Base-by-base conservation (phyloP, 2,113 vertebrate genomes). In the Cheirogaleus medius region DNA sequence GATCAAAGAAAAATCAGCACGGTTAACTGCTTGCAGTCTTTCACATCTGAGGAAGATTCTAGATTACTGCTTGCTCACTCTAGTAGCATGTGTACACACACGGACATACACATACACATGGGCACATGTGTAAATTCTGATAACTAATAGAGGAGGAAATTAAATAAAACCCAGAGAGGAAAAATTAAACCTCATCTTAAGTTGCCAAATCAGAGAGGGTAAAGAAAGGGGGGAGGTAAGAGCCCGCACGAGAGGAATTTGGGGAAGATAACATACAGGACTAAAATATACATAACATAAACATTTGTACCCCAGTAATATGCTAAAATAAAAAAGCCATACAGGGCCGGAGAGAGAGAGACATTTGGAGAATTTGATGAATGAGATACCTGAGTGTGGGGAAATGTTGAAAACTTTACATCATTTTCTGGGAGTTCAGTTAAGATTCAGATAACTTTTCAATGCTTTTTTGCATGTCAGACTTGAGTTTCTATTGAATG, bases 101-200 rank as follows among this genome's bases (percentile, higher is more conserved):
- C 1, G 34, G 3, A 60, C n/a, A 14, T 10, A 21, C 18, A 3
- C 20, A 15, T 42, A 25, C 11, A 20, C 42, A 15, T 1, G n/a
- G 60, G 29, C 6, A 56, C 32, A 21, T 9, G 1, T 73, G 39
- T 68, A 77, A 32, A 76, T 80, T 56, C 34, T 84, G n/a, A 76
- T 68, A 49, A 60, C 71, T 82, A 69, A 25, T 66, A 56, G 49
- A 49, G 60, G 47, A 85, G n/a, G 87, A 78, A 74, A 76, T 6
- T n/a, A 63, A 56, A 64, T 73, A 56, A 47, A 87, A 18, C 21
- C 5, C 42, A 34, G 56, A 81, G 34, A 68, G 60, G 29, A 23
- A 23, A 89, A 84, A 29, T 15, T 49, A 66, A 84, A 37, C 4
- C 11, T 78, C 9, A 2, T 49, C 0, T 63, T 95, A 60, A 60